These are phyloP conservation scores for Phlogophora meticulosa DNA, from an alignment of 2,888 invertebrate genomes.

Conservation along the genomic window DNA sequence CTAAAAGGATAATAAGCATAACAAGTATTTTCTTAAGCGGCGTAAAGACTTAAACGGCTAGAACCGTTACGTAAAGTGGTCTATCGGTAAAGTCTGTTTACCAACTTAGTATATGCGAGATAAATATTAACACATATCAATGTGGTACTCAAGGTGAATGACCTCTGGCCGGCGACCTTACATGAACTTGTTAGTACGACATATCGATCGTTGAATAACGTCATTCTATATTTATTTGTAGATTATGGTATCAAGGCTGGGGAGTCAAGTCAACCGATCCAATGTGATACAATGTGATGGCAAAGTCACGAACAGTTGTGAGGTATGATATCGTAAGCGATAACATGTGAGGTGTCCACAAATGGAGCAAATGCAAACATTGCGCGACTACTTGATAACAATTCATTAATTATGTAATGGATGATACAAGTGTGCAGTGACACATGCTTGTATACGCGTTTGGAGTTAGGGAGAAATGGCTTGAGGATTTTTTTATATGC, in stretches of 20 bases:
- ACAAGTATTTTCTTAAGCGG: neutral
- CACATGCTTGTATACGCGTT: too few species aligned
- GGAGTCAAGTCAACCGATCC: conserved; percentile 8
- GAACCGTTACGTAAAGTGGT: neutral
- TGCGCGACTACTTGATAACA: neutral
- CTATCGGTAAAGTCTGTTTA: neutral
- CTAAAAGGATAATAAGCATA: neutral
- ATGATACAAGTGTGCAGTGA: neutral
- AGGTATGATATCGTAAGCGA: conserved; percentile 15
- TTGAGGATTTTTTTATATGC: too few species aligned
- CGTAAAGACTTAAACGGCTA: neutral
- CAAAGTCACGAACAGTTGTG: conserved; percentile 20
- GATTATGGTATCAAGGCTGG: conserved; percentile 12
- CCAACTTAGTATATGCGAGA: neutral
- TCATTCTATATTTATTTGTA: conserved; percentile 17
- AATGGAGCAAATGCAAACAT: conserved; percentile 9
- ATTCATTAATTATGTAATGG: neutral
- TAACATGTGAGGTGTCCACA: conserved; percentile 14
- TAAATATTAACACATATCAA: conserved; percentile 72
- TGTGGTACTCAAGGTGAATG: conserved; percentile 26
- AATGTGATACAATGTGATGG: conserved; percentile 32
- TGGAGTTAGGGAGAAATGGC: too few species aligned
- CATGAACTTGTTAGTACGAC: conserved; percentile 12
- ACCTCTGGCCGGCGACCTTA: conserved; percentile 33
- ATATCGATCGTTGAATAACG: conserved; percentile 33